Conservation (phyloP, 2,888 invertebrate species). For the Strigamia maritima region DNA sequence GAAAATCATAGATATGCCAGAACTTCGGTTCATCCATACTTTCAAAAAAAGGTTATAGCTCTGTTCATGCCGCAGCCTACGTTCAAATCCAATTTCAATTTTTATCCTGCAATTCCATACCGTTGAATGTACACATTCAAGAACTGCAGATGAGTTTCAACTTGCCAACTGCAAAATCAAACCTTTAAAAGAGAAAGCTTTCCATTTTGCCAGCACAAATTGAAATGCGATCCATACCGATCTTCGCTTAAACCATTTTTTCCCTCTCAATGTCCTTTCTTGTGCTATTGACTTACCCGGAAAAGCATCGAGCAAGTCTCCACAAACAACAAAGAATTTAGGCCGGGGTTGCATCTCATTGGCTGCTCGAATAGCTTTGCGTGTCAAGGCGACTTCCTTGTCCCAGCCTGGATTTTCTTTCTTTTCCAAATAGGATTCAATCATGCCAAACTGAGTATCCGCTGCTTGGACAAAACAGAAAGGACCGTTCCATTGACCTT, state of each 20-base stretch:
- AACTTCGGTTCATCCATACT: too few relatives aligned
- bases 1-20: too few relatives aligned
- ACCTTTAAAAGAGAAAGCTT: constrained; percentile 31
- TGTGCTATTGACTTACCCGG: constrained; percentile 48
- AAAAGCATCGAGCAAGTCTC: constrained; percentile 56
- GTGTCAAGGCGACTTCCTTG: constrained; percentile 52
- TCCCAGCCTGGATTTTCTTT: constrained; percentile 51
- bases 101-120: neutral
- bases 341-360: constrained; percentile 55
- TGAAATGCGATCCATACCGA: neutral
- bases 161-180: neutral
- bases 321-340: constrained; percentile 56
- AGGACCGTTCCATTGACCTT: constrained; percentile 52
- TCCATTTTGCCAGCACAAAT: constrained; percentile 4
- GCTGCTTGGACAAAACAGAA: constrained; percentile 57
- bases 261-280: neutral
- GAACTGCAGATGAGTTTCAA: constrained; percentile 12
- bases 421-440: constrained; percentile 50
- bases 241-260: neutral
- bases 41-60: neutral
- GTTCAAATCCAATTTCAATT: neutral
- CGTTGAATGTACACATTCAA: neutral
- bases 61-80: neutral
- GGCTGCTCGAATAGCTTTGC: constrained; percentile 50
- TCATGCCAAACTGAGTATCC: constrained; percentile 57